Percentiles rank a stretch among this genome's conserved stretches.
These are phyloP conservation scores for Thecophora atra DNA, from an alignment of 2,888 invertebrate species.

Conservation along the genomic window DNA sequence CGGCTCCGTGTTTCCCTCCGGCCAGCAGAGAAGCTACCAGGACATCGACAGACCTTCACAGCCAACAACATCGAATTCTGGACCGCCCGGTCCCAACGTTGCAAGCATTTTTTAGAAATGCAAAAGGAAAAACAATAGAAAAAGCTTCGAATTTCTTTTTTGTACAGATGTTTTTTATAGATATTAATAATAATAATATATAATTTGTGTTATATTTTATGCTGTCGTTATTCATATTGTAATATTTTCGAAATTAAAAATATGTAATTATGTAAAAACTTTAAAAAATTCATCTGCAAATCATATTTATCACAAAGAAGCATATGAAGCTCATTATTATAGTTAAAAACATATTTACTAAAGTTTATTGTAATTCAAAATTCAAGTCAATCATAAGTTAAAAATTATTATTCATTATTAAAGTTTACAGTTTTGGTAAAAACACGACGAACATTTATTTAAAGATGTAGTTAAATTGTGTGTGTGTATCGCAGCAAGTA, in stretches of 20 bases:
- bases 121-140: not conserved
- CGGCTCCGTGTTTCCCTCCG: slow-evolving; percentile 62
- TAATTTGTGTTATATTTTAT: too few species aligned
- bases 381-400: too few species aligned
- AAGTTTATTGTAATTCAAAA: too few species aligned
- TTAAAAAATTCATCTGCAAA: too few species aligned
- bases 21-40: slow-evolving; percentile 64
- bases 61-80: slow-evolving; percentile 61
- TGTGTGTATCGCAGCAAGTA: slow-evolving; percentile 8
- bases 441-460: not conserved
- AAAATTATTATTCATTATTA: too few species aligned
- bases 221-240: too few species aligned
- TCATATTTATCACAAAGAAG: too few species aligned
- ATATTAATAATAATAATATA: not conserved
- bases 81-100: slow-evolving; percentile 60
- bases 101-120: slow-evolving; percentile 62
- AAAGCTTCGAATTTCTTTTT: not conserved
- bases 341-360: too few species aligned
- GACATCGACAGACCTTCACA: slow-evolving; percentile 65
- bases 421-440: too few species aligned
- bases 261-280: too few species aligned
- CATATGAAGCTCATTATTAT: too few species aligned
- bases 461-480: not conserved
- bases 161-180: not conserved
- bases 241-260: too few species aligned